Evolutionary conservation across 1,140 invertebrate genomes (phyloP), one percentile per base, ranked within the genome.

Genomic region (Prorops nasuta): DNA sequence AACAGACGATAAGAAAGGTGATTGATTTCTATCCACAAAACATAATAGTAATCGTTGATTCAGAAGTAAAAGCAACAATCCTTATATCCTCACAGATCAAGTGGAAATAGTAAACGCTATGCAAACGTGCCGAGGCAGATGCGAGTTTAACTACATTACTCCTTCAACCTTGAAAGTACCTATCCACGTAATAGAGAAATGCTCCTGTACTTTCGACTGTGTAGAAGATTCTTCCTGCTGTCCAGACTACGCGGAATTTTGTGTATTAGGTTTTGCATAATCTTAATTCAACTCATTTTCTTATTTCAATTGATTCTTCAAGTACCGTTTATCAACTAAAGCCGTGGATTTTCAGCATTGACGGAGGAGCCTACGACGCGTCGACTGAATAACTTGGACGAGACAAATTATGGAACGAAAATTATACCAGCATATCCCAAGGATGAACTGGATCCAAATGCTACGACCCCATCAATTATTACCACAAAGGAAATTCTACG

Each of bases 211-310:
- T 20, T 12, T 69, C 16, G 69, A 76, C 42, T 80, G 79, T 49
- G 64, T 68, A 1, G 66, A 77, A 12, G 69, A 66, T 31, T 72
- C 66, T 0, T 61, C 67, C 1, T 80, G 78, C 42, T 80, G 78
- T 48, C 69, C 72, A 3, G 79, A 80, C 64, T 80, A 72, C 47
- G 64, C 64, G 10, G 67, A 72, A 40, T 77, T 74, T 32, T 80
- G 78, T 28, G 44, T 74, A 24, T 58, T 67, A 19, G 69, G 78
- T 80, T 58, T 61, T n/a, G n/a, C n/a, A n/a, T n/a, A 28, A 28
- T 28, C 24, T 28, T 28, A 6, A 28, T 28, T 28, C 24, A 6
- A 28, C 24, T 28, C 24, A n/a, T n/a, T n/a, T n/a, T n/a, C n/a
- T n/a, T n/a, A n/a, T n/a, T n/a, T n/a, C n/a, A n/a, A n/a, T n/a